Base-by-base conservation (phyloP, 2,797 vertebrate species). In the Onychomys arenicola region DNA sequence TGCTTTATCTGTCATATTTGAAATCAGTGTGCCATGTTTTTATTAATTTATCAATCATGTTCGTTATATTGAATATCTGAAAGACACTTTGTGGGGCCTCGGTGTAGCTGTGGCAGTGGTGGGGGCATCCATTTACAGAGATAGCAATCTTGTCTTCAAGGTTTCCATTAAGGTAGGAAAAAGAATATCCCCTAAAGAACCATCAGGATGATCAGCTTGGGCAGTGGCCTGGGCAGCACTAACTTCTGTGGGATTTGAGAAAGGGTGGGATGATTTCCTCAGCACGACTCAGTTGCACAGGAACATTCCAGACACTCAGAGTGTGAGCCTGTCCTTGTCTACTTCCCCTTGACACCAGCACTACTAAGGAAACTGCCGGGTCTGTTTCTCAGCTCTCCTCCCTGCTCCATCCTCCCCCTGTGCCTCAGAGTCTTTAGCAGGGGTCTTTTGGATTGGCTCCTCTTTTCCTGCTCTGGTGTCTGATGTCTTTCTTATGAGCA, bases 41-140 rank as follows among this genome's bases (percentile, higher is more conserved):
- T 76, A 85, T 77, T 90, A 86, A 76, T 77, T 27, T 65, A 84
- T 73, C 43, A 59, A 65, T 34, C 57, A 82, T 89, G 80, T 96
- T 95, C 97, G 40, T 91, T 29, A 81, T 49, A 43, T 5, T 59
- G 84, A 88, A 40, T 49, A 29, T 49, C 61, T 88, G 32, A 1
- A 77, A 67, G 67, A 84, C 52, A 17, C n/a, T 55, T 52, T 77
- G 40, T 10, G 85, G 73, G 43, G 43, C 75, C 17, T 43, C 49
- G 57, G 61, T 71, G 61, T 69, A 65, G 63, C 19, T 86, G 46
- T 25, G 83, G 21, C 43, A 14, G 61, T 21, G n/a, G 25, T 69
- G 23, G 7, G 43, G 65, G 16, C n/a, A 14, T 12, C 40, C 67
- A 29, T 4, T 34, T 46, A n/a, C 73, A 71, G 49, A 83, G 63